Evolutionary conservation across 1,140 invertebrate genomes (phyloP), one percentile per base, ranked within the genome.

Genomic region (Patella vulgata): DNA sequence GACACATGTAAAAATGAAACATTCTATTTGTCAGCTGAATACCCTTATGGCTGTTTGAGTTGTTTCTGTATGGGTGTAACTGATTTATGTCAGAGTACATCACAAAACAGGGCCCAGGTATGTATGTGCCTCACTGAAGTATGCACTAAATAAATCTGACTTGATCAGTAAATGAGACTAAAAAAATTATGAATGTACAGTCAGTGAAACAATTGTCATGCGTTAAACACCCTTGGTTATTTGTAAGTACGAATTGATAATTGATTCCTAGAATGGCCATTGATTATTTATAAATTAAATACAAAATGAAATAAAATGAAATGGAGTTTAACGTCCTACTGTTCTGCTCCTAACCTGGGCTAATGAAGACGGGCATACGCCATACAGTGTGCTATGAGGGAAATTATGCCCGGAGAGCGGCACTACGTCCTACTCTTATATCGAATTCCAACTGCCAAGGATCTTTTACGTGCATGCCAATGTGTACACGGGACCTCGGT

Each of bases 51-150:
- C 33, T 84, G 82, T 62, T 65, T 82, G 5, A 44, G 65, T 5
- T 84, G 82, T 67, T 84, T 82, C 77, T 84, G 82, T 74, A 80
- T 77, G 74, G 80, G 80, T 11, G 75, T 82, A 27, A 77, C 79
- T 0, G 62, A 64, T 31, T 63, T 53, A n/a, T 83, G 81, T 63
- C 70, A 71, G 57, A 80, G 78, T 51, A 75, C 81, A 1, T 71
- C 73, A 23, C 75, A 71, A 71, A 75, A 78, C 53, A 73, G 80
- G 51, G 76, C 71, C 23, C 70, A 75, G 71, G 79, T 83, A 55
- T 60, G 40, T 19, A 56, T 4, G 2, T 43, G n/a, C 23, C 39
- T 25, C 3, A 27, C 3, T n/a, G n/a, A n/a, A n/a, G n/a, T n/a
- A n/a, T n/a, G n/a, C n/a, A n/a, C n/a, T n/a, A 23, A 36, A 55